These are phyloP conservation scores for Lutjanus campechanus DNA, from an alignment of 2,797 vertebrate genomes.

Conservation along the genomic window DNA sequence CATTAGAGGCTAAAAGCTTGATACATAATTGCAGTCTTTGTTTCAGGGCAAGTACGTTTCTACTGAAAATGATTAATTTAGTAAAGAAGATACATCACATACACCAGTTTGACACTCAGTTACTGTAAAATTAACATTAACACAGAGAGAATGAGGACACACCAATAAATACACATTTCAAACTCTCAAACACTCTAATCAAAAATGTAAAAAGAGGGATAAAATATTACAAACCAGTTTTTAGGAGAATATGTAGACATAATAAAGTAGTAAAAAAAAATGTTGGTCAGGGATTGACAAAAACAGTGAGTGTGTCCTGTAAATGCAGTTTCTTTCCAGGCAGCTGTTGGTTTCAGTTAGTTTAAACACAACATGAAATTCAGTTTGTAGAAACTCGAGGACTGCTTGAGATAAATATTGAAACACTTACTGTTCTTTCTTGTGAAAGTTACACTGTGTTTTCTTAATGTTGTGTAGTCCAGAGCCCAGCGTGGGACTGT, in stretches of 20 bases:
- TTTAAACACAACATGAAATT: neutral
- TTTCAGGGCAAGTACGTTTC: neutral
- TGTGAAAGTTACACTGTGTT: neutral
- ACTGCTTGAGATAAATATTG: neutral
- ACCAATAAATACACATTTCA: neutral
- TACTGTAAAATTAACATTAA: neutral
- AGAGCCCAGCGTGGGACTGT: too few relatives aligned
- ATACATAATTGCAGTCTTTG: too few relatives aligned
- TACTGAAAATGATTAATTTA: neutral
- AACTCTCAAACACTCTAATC: too few relatives aligned
- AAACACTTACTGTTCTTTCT: neutral
- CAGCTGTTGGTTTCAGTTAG: neutral
- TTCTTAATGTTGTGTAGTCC: neutral
- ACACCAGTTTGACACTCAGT: neutral
- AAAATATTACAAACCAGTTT: too few relatives aligned
- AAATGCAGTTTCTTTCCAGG: neutral
- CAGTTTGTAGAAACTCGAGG: neutral
- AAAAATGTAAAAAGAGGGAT: neutral
- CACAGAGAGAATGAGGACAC: neutral
- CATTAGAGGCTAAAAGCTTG: neutral
- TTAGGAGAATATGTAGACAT: too few relatives aligned
- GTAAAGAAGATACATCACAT: neutral
- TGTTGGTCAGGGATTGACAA: too few relatives aligned
- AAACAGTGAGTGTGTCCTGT: too few relatives aligned
- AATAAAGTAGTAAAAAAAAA: too few relatives aligned